phyloP scores from a whole-genome alignment of 2,113 vertebrate genomes.

The Emydura subglobosa region DNA sequence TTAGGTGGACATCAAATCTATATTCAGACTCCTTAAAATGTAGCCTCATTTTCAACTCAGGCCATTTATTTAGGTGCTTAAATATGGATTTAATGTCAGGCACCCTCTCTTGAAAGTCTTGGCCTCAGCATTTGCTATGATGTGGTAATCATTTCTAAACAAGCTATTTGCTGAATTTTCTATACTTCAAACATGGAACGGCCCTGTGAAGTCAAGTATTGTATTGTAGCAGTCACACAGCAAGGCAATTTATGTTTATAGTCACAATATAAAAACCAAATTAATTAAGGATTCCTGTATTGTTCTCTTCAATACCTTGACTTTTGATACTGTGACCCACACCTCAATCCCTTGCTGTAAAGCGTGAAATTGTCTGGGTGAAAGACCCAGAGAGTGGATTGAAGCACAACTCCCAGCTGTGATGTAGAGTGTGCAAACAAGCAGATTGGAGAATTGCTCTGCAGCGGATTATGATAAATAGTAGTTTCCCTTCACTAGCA shows the following conservation, averaged over 20 bases:
- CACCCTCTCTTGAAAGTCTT: not conserved
- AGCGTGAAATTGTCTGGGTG: not conserved
- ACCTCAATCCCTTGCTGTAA: not conserved
- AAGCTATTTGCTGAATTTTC: not conserved
- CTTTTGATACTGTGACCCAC: rapidly evolving
- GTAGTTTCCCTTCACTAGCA: rapidly evolving
- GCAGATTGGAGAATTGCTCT: not conserved
- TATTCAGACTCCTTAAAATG: not conserved
- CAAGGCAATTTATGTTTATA: not conserved
- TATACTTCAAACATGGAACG: not conserved
- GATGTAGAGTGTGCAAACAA: rapidly evolving
- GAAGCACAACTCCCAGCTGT: rapidly evolving
- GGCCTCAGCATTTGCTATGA: not conserved
- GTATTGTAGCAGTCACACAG: not conserved
- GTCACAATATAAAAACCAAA: rapidly evolving
- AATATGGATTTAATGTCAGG: not conserved
- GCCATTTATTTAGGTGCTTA: rapidly evolving
- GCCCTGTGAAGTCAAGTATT: rapidly evolving
- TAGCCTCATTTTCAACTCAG: not conserved
- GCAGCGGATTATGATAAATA: not conserved
- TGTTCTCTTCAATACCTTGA: rapidly evolving
- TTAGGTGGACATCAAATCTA: not conserved
- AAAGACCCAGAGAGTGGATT: rapidly evolving
- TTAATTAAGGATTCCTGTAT: rapidly evolving
- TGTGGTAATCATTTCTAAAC: not conserved